Base-by-base conservation (phyloP, 2,797 vertebrate genomes). In the Sebastes ruberrimus region DNA sequence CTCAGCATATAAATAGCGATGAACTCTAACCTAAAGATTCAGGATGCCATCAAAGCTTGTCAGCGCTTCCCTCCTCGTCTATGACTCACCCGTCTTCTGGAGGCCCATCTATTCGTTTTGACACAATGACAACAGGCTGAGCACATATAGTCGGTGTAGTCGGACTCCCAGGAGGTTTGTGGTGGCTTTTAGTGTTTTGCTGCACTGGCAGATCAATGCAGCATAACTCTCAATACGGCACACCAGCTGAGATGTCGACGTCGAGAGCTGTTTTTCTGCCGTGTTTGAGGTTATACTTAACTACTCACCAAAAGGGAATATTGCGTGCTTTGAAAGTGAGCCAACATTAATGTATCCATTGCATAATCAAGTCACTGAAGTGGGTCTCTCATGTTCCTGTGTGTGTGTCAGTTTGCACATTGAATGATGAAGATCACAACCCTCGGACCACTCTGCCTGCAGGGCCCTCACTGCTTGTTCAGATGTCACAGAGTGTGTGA, bases 1-100 rank as follows among this genome's bases (percentile, higher is more conserved):
- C 77, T 76, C 38, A 0, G 90, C 81, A 76, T 93, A 91, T 93
- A 92, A 93, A 94, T 94, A 92, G 87, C 71, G 4, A 27, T 69
- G 77, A 89, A 71, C 86, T 86, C 69, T 73, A 73, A 89, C 86
- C 87, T 74, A 30, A 69, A 73, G 75, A 85, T 83, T 74, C 83
- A 79, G 84, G 86, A 88, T 75, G 87, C 82, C 78, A 83, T 90
- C 78, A 72, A 84, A 81, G 70, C 84, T 81, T 56, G 63, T 86
- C 91, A 88, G 80, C 8, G 9, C 61, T 75, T 61, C 77, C 63
- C 66, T 78, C 62, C 56, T 23, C 5, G 33, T 65, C 86, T 64
- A 61, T 93, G 94, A 93, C 89, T 94, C 90, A 88, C 72, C 71
- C 72, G 6, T 89, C 83, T 86, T 64, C 64, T 57, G 23, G 60